phyloP scores from a whole-genome alignment of 2,888 invertebrate species.

The Tetragonisca angustula region DNA sequence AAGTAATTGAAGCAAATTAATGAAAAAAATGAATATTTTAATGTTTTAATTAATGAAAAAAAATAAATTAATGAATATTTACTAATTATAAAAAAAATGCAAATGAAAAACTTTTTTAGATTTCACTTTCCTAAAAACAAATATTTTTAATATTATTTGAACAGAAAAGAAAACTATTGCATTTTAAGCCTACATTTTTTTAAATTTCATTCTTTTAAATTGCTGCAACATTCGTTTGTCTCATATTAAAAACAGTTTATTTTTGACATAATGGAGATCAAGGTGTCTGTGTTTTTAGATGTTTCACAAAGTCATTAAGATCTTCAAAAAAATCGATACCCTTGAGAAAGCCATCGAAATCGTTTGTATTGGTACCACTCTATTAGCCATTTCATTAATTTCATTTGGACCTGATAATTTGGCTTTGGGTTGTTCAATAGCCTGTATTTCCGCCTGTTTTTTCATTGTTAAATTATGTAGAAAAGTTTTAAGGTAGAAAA shows the following conservation, averaged over 20 bases:
- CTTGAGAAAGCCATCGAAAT: constrained; percentile 71
- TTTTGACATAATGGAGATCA: background rate
- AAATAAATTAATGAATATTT: background rate
- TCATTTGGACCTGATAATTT: constrained; percentile 68
- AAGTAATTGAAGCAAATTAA: background rate
- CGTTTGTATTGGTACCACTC: constrained; percentile 64
- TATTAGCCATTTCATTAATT: constrained; percentile 62
- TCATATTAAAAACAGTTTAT: constrained; percentile 47
- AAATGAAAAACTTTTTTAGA: background rate
- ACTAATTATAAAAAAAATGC: background rate
- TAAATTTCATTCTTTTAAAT: constrained; percentile 42
- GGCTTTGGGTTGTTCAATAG: constrained; percentile 72
- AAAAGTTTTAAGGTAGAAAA: background rate
- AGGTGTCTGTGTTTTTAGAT: constrained; percentile 56
- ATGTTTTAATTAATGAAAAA: background rate
- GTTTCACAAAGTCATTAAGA: constrained; percentile 67
- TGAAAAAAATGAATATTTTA: background rate
- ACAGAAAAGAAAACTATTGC: background rate
- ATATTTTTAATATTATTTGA: background rate
- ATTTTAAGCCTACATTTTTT: background rate
- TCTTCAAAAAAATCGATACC: constrained; percentile 66
- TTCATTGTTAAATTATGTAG: constrained; percentile 35
- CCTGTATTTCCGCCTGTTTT: constrained; percentile 64
- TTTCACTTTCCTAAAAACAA: background rate
- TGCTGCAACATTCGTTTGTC: constrained; percentile 55